These are phyloP conservation scores for Paracentrotus lividus DNA, from an alignment of 53 echinoderm and acorn worm genomes.

Conservation along the genomic window DNA sequence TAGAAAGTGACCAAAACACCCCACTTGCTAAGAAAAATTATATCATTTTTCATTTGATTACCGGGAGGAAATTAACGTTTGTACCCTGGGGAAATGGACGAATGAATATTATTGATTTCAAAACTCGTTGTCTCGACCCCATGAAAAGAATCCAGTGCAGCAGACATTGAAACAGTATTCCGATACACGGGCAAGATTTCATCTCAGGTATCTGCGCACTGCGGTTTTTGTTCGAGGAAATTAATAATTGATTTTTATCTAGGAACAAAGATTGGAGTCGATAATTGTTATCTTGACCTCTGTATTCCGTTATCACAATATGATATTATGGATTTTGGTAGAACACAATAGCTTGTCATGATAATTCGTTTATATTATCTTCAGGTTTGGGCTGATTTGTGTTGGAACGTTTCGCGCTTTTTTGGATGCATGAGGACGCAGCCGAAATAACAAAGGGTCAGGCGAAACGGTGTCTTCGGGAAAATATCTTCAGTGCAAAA, in stretches of 20 bases:
- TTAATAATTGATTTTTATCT: slow-evolving; percentile 4
- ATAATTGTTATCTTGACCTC: neutral
- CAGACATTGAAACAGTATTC: neutral
- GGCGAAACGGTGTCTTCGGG: neutral
- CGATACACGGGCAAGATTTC: neutral
- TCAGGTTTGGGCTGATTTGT: neutral
- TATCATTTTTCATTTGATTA: slow-evolving; percentile 26
- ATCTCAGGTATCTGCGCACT: neutral
- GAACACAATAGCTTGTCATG: neutral
- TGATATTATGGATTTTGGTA: neutral
- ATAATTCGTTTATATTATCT: neutral
- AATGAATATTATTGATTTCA: slow-evolving; percentile 2
- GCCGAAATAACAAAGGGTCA: neutral
- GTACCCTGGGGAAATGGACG: slow-evolving; percentile 12
- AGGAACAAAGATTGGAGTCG: neutral
- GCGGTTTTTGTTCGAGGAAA: neutral
- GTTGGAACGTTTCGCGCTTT: neutral
- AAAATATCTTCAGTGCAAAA: too few species aligned
- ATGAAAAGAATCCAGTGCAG: slow-evolving; percentile 1
- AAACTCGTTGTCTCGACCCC: neutral
- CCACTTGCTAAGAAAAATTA: neutral
- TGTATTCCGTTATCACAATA: neutral
- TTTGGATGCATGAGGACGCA: neutral
- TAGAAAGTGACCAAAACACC: neutral
- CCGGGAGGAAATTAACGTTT: neutral